Evolutionary conservation across 2,888 invertebrate species (phyloP).

Genomic region (Yponomeuta cagnagella): DNA sequence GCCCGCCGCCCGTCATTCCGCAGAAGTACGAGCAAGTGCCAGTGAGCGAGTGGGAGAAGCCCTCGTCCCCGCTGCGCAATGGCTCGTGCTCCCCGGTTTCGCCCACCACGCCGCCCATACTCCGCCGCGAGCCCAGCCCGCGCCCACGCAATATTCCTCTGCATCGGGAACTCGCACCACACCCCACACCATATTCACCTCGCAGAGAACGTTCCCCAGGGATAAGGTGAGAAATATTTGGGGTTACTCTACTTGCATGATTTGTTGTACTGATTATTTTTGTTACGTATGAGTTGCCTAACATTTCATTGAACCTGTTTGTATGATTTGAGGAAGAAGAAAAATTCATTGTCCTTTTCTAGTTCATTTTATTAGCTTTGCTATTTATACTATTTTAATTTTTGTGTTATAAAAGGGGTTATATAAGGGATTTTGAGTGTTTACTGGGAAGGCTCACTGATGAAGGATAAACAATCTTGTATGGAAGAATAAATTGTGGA

Average conservation of each 20-base stretch:
- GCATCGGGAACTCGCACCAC: constrained; percentile 42
- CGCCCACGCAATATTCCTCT: constrained; percentile 28
- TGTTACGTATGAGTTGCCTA: constrained; percentile 19
- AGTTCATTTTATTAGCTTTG: neutral
- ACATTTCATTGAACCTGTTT: constrained; percentile 7
- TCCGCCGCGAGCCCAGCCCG: constrained; percentile 39
- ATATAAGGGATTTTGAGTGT: too few species aligned
- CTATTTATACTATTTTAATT: neutral
- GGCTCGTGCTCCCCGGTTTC: constrained; percentile 77
- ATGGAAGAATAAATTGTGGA: too few species aligned
- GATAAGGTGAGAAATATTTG: constrained; percentile 39
- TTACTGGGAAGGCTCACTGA: too few species aligned
- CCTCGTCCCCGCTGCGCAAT: constrained; percentile 72
- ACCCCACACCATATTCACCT: constrained; percentile 54
- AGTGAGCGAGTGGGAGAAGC: constrained; percentile 71
- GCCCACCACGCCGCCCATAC: constrained; percentile 72
- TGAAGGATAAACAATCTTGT: too few species aligned
- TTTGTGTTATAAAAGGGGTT: too few species aligned
- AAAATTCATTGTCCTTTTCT: neutral
- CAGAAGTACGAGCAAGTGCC: constrained; percentile 62
- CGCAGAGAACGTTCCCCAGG: constrained; percentile 55
- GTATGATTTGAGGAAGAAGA: neutral
- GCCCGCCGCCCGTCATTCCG: constrained; percentile 34
- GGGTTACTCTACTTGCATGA: neutral
- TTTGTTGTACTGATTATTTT: constrained; percentile 18